A percentile compares a stretch with the other conserved stretches of the same genome.
phyloP scores from a whole-genome alignment of 1,140 invertebrate species.

The Lycorma delicatula region DNA sequence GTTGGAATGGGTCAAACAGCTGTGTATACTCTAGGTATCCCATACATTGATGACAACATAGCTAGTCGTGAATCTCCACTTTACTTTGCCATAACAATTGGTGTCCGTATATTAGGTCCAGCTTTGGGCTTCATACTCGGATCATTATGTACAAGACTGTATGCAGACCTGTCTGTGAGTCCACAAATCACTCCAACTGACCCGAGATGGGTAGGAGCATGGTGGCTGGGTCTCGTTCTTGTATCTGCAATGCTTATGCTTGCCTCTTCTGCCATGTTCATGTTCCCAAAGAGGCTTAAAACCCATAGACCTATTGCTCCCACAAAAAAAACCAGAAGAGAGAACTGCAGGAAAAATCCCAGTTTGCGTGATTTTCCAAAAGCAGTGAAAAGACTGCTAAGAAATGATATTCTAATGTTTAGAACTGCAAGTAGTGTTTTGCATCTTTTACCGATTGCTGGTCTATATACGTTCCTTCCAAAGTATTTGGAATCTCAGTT shows the following conservation, averaged over 20 bases:
- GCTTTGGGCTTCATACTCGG: constrained; percentile 84
- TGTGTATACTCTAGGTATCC: constrained; percentile 87
- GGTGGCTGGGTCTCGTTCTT: constrained; percentile 80
- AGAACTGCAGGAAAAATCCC: constrained; percentile 48
- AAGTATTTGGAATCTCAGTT: constrained; percentile 92
- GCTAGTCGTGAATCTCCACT: constrained; percentile 84
- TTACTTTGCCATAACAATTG: constrained; percentile 89
- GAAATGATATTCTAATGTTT: constrained; percentile 84
- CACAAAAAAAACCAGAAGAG: constrained; percentile 33
- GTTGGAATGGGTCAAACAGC: constrained; percentile 90
- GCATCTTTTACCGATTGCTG: constrained; percentile 82
- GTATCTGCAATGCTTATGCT: constrained; percentile 70
- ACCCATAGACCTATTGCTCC: constrained; percentile 35
- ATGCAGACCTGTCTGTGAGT: constrained; percentile 67
- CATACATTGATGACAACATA: constrained; percentile 90
- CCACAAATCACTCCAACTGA: constrained; percentile 72
- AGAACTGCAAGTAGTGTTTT: constrained; percentile 80
- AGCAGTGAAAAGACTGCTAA: constrained; percentile 73
- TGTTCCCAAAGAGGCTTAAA: constrained; percentile 65
- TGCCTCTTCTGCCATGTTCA: constrained; percentile 77
- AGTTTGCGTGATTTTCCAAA: constrained; percentile 71
- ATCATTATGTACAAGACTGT: constrained; percentile 80
- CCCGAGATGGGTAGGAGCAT: constrained; percentile 84
- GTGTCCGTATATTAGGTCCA: constrained; percentile 81
- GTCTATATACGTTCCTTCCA: constrained; percentile 85